Base-by-base conservation (phyloP, 2,888 invertebrate species). In the Seira musarum region DNA sequence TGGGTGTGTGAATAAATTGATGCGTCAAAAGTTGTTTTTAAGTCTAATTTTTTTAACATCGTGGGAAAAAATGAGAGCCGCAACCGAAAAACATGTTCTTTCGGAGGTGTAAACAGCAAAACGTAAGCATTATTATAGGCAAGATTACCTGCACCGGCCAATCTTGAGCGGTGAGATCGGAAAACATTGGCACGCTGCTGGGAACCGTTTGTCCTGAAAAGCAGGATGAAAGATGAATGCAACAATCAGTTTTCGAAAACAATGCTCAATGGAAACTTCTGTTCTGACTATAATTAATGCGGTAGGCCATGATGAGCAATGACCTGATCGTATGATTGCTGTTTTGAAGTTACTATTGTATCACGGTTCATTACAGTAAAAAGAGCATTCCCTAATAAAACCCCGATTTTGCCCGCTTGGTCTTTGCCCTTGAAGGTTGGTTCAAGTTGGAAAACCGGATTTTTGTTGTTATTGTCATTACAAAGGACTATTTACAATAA, bases 131-230 rank as follows among this genome's bases (percentile, higher is more conserved):
- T 35, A 17, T 3, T 8, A 22, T 53, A 6, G 21, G 6, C 24
- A 66, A n/a, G 17, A 19, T 22, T 72, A 79, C 79, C 72, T 72
- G 46, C 25, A 78, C 84, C 10, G 85, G 80, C 82, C 85, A 82
- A 53, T 83, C 81, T 49, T 77, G 82, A 30, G 81, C 83, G 3
- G 79, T 81, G 63, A 82, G 82, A 61, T 84, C 81, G 17, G 81
- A 77, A 71, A 83, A 78, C 40, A 84, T 63, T 67, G 83, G 83
- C 19, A 83, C 84, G 46, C 73, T 57, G 17, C 75, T 74, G 1
- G 75, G 72, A 71, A 70, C 22, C 68, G 79, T 49, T 80, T 80
- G 77, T 21, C 82, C 82, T 72, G 35, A 68, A 75, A 57, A 71
- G 46, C 5, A n/a, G n/a, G n/a, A n/a, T n/a, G n/a, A n/a, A 5